phyloP scores from a whole-genome alignment of 53 echinoderm and acorn worm genomes.

The Echinometra lucunter region DNA sequence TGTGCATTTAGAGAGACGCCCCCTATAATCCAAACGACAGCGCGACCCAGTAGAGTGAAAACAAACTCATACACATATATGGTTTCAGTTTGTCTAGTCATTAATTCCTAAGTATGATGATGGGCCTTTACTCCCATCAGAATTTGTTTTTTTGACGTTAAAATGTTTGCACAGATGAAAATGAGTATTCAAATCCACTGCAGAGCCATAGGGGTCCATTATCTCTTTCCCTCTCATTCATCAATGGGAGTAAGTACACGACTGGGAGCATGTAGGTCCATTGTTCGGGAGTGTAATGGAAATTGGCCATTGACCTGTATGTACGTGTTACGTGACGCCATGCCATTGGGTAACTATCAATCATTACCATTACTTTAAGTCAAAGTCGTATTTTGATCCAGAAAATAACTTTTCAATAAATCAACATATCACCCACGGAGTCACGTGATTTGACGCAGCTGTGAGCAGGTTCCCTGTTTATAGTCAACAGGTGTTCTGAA shows the following conservation, averaged over 20 bases:
- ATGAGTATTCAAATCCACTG: not conserved
- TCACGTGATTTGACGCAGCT: no score
- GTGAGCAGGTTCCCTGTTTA: not conserved
- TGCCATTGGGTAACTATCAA: not conserved
- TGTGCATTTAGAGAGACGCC: no score
- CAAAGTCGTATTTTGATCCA: not conserved
- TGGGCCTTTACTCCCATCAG: not conserved
- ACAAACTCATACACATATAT: not conserved
- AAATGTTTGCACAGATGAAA: slow-evolving; percentile 53
- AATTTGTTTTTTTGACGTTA: not conserved
- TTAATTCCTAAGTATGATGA: slow-evolving; percentile 14
- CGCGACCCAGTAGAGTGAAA: not conserved
- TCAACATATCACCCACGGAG: no score
- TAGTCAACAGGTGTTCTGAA: no score
- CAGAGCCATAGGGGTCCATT: slow-evolving; percentile 8
- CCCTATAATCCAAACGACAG: not conserved
- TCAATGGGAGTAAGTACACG: not conserved
- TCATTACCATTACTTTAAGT: not conserved
- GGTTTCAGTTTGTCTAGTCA: slow-evolving; percentile 17
- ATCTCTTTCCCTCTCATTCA: not conserved
- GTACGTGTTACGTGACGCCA: not conserved
- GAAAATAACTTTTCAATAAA: not conserved
- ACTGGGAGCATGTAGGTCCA: not conserved
- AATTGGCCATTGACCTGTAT: not conserved
- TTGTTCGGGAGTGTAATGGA: not conserved